Evolutionary conservation across 2,797 vertebrate species (phyloP), one percentile per base, ranked within the genome.

Genomic region (Rhadinocentrus ornatus): DNA sequence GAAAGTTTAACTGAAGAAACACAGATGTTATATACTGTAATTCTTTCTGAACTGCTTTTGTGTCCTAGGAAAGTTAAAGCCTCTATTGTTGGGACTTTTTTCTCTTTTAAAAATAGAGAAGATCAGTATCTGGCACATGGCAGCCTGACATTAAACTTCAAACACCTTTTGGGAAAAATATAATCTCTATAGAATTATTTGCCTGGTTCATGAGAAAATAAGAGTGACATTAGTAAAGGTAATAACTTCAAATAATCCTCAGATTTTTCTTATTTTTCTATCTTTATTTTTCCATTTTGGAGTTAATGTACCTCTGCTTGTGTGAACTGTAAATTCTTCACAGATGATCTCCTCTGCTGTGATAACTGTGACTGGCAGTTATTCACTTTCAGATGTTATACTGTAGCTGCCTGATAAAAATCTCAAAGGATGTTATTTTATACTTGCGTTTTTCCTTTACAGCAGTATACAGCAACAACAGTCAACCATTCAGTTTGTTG

Each of bases 331-430:
- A 35, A 54, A 50, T 22, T 58, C 9, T 58, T 73, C 3, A 67
- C 50, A 62, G 29, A 26, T 52, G 20, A 4, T 66, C 61, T 73
- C 37, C 61, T 37, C 48, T 12, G 65, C 15, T 48, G 24, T 31
- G 66, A 74, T 56, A 62, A 60, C 68, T 68, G 63, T 81, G 82
- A 78, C 24, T 73, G 66, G 59, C 71, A 71, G 63, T 32, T 59
- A 41, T 77, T 70, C 37, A 60, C 62, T 24, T 24, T 39, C 35
- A 22, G 44, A 24, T 13, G 35, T 13, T 44, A 18, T 44, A 44
- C 41, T 44, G 41, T 44, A 6, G 41, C 60, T 53, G 65, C 39
- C 29, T 41, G 77, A 76, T 57, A 5, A 52, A 79, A 73, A 69
- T 54, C 27, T 63, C 26, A 53, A 53, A 54, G 44, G 35, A 77